Conservation (phyloP, 2,888 invertebrate species). For the Chrysolina oricalcia region DNA sequence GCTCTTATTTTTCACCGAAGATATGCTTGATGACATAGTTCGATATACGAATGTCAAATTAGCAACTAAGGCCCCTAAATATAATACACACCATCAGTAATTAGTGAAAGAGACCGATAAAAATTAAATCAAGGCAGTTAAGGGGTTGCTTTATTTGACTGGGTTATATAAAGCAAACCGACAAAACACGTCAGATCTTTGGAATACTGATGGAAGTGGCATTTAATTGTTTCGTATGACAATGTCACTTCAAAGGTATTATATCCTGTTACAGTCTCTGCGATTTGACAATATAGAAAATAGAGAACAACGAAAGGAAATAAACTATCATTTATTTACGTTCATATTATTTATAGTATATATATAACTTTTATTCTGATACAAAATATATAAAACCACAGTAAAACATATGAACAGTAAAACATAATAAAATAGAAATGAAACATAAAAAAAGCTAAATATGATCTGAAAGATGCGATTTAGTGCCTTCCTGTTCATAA, state of each 20-base stretch:
- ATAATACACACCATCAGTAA: slow-evolving; percentile 25
- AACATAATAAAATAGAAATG: no score
- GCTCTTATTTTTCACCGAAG: slow-evolving; percentile 32
- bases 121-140: slow-evolving; percentile 35
- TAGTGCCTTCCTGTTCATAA: no score
- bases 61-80: slow-evolving; percentile 21
- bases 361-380: no score
- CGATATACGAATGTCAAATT: slow-evolving; percentile 30
- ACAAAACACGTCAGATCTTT: slow-evolving; percentile 51
- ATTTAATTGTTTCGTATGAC: slow-evolving; percentile 52
- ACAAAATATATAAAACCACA: no score
- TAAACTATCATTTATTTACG: no score
- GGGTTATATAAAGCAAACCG: slow-evolving; percentile 31
- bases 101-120: slow-evolving; percentile 28
- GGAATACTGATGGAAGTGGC: slow-evolving; percentile 52
- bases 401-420: no score
- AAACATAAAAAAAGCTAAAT: no score
- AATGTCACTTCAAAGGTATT: slow-evolving; percentile 44
- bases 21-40: slow-evolving; percentile 32
- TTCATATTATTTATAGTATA: no score
- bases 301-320: slow-evolving; percentile 31
- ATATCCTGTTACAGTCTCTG: slow-evolving; percentile 15
- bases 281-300: slow-evolving; percentile 28
- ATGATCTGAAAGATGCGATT: no score
- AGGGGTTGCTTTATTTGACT: slow-evolving; percentile 36